Percentiles rank a stretch among this genome's conserved stretches.
Evolutionary conservation across 2,888 invertebrate genomes (phyloP).

Genomic region (Cepaea hortensis): DNA sequence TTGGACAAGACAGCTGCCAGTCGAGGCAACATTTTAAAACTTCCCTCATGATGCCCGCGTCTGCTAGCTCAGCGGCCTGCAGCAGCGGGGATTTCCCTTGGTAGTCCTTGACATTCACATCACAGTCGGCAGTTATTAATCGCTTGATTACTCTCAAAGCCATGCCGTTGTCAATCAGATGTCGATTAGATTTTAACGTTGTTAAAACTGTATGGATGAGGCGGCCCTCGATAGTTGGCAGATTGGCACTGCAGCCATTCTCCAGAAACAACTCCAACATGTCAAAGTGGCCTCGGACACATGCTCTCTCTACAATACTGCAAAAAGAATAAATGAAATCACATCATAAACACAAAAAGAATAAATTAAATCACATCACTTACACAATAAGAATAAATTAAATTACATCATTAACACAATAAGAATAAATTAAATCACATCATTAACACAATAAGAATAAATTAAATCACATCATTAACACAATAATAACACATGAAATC

Average conservation of each 20-base stretch:
- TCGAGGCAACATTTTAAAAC: constrained; percentile 52
- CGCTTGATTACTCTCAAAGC: constrained; percentile 51
- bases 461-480: not conserved
- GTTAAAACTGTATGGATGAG: constrained; percentile 59
- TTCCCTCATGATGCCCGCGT: constrained; percentile 52
- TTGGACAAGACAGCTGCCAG: constrained; percentile 49
- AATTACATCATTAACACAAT: not conserved
- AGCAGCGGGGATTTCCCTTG: constrained; percentile 56
- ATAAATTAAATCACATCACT: constrained; percentile 46
- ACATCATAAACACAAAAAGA: not conserved
- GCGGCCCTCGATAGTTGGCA: constrained; percentile 60
- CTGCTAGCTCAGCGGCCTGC: constrained; percentile 58
- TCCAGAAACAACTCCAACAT: constrained; percentile 57
- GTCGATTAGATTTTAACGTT: constrained; percentile 53
- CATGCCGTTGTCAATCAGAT: constrained; percentile 46
- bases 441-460: constrained; percentile 33
- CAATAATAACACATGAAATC: not conserved
- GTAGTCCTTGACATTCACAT: constrained; percentile 58
- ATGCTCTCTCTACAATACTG: constrained; percentile 57
- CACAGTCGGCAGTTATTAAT: constrained; percentile 55
- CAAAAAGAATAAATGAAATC: not conserved
- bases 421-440: constrained; percentile 33
- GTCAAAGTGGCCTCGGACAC: constrained; percentile 57
- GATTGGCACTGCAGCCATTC: constrained; percentile 62
- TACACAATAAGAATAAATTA: constrained; percentile 3